Evolutionary conservation across 2,888 invertebrate genomes (phyloP).

Genomic region (Tridacna crocea): DNA sequence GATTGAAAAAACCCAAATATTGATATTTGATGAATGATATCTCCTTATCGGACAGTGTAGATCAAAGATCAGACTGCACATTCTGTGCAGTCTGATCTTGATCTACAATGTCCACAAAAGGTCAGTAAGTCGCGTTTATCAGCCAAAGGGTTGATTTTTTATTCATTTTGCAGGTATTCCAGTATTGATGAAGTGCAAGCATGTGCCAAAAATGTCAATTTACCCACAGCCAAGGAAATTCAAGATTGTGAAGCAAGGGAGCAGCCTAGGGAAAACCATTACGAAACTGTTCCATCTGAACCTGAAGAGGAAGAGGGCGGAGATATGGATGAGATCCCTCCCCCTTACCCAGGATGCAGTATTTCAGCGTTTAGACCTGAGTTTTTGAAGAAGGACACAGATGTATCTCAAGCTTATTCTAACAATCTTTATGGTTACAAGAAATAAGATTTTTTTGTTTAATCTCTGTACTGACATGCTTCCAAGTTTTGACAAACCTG

Average conservation of each 20-base stretch:
- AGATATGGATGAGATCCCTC: constrained; percentile 22
- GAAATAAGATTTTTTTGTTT: constrained; percentile 6
- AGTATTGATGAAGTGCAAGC: constrained; percentile 44
- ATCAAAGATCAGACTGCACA: too few relatives aligned
- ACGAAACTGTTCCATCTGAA: constrained; percentile 34
- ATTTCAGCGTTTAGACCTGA: constrained; percentile 45
- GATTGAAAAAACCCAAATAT: too few relatives aligned
- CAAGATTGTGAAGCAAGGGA: background rate
- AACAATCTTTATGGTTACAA: constrained; percentile 55
- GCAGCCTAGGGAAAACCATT: constrained; percentile 27
- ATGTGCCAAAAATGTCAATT: constrained; percentile 35
- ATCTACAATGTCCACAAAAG: too few relatives aligned
- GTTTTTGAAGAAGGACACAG: constrained; percentile 52
- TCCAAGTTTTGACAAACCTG: background rate
- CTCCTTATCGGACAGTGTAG: too few relatives aligned
- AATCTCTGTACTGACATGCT: background rate
- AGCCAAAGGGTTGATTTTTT: too few relatives aligned
- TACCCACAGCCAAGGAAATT: constrained; percentile 39
- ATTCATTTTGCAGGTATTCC: constrained; percentile 36
- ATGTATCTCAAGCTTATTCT: constrained; percentile 54
- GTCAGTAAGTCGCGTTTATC: too few relatives aligned
- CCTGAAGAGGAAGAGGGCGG: constrained; percentile 26
- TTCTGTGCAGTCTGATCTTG: too few relatives aligned
- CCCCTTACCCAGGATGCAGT: constrained; percentile 30
- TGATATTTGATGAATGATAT: too few relatives aligned